Conservation (phyloP, 2,113 vertebrate species). For the Antigone vipio region DNA sequence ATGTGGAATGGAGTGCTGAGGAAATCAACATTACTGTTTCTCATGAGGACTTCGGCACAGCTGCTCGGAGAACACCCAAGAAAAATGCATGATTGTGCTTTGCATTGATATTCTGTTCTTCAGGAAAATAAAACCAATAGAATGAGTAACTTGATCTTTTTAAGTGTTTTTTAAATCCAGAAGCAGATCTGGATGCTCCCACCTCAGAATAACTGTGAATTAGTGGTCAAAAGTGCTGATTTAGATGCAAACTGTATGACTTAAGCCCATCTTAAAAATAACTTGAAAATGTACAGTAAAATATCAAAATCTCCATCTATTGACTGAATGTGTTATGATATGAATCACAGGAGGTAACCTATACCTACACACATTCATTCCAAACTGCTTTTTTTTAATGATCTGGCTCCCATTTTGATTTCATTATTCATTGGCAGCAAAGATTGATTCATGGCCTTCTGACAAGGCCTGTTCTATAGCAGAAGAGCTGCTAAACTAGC, state of each 20-base stretch:
- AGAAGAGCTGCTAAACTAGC: not conserved
- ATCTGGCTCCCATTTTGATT: not conserved
- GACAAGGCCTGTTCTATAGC: not conserved
- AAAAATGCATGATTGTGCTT: not conserved
- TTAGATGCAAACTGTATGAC: not conserved
- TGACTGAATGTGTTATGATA: not conserved
- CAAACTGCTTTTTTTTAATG: not conserved
- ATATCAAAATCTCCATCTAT: not conserved
- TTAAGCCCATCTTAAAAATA: not conserved
- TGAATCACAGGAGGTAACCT: not conserved
- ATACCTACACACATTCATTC: not conserved
- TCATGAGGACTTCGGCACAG: not conserved
- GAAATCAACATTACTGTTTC: not conserved
- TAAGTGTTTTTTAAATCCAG: not conserved
- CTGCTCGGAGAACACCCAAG: not conserved
- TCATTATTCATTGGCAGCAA: not conserved
- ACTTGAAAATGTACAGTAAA: not conserved
- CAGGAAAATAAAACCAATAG: slow-evolving; percentile 17
- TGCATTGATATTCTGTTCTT: not conserved
- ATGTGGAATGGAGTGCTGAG: not conserved
- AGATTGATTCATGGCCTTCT: not conserved
- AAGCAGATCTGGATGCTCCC: not conserved
- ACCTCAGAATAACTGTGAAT: not conserved
- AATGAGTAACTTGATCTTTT: not conserved
- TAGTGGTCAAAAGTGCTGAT: not conserved